Conservation (phyloP, 2,797 vertebrate species). For the Gambusia yucatana region DNA sequence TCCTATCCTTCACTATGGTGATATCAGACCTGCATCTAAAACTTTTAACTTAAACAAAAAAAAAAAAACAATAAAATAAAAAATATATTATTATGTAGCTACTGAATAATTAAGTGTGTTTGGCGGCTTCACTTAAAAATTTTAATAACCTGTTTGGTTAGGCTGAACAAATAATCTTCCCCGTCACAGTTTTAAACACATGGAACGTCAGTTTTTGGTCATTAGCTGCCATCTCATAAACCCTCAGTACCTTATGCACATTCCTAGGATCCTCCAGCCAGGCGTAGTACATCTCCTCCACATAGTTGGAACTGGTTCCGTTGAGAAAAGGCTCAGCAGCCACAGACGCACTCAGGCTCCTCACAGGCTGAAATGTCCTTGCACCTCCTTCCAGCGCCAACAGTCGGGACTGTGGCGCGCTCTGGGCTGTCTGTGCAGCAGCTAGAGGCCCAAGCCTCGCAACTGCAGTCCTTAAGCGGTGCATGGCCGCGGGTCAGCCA, state of each 20-base stretch:
- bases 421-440: constrained; percentile 82
- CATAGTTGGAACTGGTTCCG: constrained; percentile 93
- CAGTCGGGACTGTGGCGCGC: constrained; percentile 73
- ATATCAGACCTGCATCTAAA: no score
- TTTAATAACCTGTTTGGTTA: neutral
- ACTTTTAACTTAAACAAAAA: no score
- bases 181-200: neutral
- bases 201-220: neutral
- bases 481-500: constrained; percentile 83
- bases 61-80: no score
- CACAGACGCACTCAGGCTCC: constrained; percentile 82
- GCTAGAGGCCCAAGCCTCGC: constrained; percentile 86
- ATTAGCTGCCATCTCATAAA: neutral
- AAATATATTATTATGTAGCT: neutral
- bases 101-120: neutral
- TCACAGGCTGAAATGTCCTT: constrained; percentile 85
- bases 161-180: neutral
- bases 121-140: neutral
- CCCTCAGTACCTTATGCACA: constrained; percentile 93
- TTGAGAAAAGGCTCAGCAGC: constrained; percentile 92
- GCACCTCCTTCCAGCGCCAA: constrained; percentile 37
- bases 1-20: no score
- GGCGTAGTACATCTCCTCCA: constrained; percentile 96
- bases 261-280: constrained; percentile 96
- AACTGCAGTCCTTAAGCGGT: constrained; percentile 91